Evolutionary conservation across 2,113 vertebrate genomes (phyloP).

Genomic region (Burhinus oedicnemus): DNA sequence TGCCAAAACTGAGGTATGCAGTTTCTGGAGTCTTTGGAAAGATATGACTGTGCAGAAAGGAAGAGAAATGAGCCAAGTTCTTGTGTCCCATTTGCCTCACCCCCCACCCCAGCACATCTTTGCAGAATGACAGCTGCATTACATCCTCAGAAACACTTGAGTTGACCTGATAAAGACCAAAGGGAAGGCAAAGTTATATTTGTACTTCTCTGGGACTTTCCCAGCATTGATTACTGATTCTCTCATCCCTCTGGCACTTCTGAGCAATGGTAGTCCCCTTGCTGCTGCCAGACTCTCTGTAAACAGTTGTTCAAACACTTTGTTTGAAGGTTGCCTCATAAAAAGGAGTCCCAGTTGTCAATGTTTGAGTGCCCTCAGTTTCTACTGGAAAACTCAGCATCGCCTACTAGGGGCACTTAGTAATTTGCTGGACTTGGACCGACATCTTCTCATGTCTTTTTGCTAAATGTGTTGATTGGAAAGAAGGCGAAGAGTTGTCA

Average conservation of each 20-base stretch:
- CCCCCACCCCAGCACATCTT: neutral
- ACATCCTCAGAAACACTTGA: constrained; percentile 21
- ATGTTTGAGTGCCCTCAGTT: neutral
- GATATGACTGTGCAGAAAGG: constrained; percentile 43
- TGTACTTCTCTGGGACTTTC: constrained; percentile 47
- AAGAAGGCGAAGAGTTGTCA: neutral
- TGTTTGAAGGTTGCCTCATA: constrained; percentile 39
- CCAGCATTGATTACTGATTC: constrained; percentile 47
- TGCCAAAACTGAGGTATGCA: constrained; percentile 17
- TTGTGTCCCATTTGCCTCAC: constrained; percentile 2
- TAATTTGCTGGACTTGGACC: neutral
- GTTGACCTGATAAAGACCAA: constrained; percentile 27
- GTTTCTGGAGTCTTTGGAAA: constrained; percentile 43
- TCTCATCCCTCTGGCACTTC: constrained; percentile 26
- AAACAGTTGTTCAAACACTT: constrained; percentile 56
- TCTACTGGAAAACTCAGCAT: neutral
- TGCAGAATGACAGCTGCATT: constrained; percentile 45
- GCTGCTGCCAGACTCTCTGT: constrained; percentile 47
- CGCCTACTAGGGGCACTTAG: neutral
- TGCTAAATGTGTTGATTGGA: neutral
- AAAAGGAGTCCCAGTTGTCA: neutral
- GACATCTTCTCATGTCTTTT: neutral
- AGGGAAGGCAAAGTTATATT: neutral
- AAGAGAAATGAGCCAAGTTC: constrained; percentile 32
- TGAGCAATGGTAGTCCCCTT: constrained; percentile 16